A percentile compares a stretch with the other conserved stretches of the same genome.
phyloP scores from a whole-genome alignment of 1,140 invertebrate species.

The Drosophila littoralis region DNA sequence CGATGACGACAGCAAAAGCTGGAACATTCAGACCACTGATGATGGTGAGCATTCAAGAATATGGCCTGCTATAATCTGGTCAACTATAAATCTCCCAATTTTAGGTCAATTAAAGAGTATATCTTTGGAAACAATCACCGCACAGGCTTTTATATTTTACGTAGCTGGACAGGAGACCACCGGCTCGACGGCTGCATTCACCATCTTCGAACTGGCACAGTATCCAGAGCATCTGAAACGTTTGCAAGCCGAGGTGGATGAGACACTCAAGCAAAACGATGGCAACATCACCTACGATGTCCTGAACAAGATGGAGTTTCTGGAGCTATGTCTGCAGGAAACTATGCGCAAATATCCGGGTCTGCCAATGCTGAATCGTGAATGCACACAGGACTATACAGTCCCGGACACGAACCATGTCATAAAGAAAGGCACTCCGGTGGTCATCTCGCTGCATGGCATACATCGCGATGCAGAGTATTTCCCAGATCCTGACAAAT shows the following conservation, averaged over 20 bases:
- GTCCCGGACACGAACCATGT: slow-evolving; percentile 79
- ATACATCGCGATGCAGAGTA: slow-evolving; percentile 85
- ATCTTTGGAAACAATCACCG: slow-evolving; percentile 85
- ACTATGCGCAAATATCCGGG: slow-evolving; percentile 87
- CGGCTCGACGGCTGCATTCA: slow-evolving; percentile 86
- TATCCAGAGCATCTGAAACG: slow-evolving; percentile 86
- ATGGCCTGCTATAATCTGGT: neutral
- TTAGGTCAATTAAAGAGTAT: slow-evolving; percentile 65
- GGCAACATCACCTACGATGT: slow-evolving; percentile 86
- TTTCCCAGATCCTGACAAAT: slow-evolving; percentile 88
- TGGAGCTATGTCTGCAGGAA: slow-evolving; percentile 86
- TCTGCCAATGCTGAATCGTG: slow-evolving; percentile 85
- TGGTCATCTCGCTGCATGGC: slow-evolving; percentile 84
- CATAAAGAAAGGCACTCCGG: slow-evolving; percentile 84
- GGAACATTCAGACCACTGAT: slow-evolving; percentile 53
- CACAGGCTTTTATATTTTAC: slow-evolving; percentile 88
- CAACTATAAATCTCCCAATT: neutral
- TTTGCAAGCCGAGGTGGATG: slow-evolving; percentile 86
- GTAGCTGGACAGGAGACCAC: slow-evolving; percentile 91
- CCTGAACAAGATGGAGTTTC: slow-evolving; percentile 86
- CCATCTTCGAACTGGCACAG: slow-evolving; percentile 86
- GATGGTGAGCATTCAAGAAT: slow-evolving; percentile 31
- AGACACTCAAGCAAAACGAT: slow-evolving; percentile 82
- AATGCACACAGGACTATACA: slow-evolving; percentile 83
- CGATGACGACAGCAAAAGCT: slow-evolving; percentile 69